Evolutionary conservation across 2,113 vertebrate species (phyloP).

Genomic region (Tragelaphus buxtoni): DNA sequence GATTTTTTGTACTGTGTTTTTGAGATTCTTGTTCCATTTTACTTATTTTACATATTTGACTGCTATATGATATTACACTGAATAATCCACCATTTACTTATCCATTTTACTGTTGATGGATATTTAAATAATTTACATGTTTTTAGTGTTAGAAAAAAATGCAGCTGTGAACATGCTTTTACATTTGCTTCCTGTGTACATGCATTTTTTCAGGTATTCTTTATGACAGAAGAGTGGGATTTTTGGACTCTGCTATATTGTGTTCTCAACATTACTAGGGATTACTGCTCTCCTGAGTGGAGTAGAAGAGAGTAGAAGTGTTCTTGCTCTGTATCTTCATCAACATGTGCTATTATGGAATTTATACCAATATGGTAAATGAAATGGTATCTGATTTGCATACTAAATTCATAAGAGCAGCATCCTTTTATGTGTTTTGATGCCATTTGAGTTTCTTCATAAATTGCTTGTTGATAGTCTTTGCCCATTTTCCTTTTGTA

Average conservation of each 20-base stretch:
- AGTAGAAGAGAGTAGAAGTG: background rate
- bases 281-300: background rate
- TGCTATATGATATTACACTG: background rate
- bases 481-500: background rate
- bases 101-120: background rate
- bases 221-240: background rate
- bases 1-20: background rate
- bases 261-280: background rate
- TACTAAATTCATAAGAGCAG: background rate
- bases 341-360: background rate
- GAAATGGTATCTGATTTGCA: background rate
- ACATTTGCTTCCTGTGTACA: background rate
- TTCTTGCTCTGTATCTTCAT: background rate
- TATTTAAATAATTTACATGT: background rate
- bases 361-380: background rate
- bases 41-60: background rate
- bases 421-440: background rate
- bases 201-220: background rate
- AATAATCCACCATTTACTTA: background rate
- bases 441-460: background rate
- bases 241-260: background rate
- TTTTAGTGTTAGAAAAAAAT: background rate
- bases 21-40: constrained; percentile 26
- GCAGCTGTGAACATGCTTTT: background rate
- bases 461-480: background rate